Conservation (phyloP, 2,797 vertebrate species). For the Sebastes baramenuke region DNA sequence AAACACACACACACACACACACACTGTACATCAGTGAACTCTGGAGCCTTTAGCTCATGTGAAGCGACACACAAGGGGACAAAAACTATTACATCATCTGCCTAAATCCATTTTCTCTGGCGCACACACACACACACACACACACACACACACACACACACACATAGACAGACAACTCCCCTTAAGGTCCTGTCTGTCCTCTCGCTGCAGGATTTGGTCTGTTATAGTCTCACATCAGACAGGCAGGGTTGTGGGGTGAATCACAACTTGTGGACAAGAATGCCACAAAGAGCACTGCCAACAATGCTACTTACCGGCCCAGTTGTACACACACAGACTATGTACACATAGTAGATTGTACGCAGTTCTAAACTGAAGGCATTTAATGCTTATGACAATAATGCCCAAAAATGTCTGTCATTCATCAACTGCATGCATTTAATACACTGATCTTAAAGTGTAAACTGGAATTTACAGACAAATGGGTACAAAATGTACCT, state of each 20-base stretch:
- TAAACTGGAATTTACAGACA: neutral
- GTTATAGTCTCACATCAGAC: conserved; percentile 36
- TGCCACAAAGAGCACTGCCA: conserved; percentile 1
- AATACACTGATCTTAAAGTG: neutral
- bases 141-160: neutral
- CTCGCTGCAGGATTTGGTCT: conserved; percentile 10
- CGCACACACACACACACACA: neutral
- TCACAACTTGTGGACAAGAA: conserved; percentile 33
- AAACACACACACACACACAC: neutral
- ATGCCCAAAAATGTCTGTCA: neutral
- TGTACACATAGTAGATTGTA: neutral
- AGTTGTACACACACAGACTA: neutral
- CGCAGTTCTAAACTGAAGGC: neutral
- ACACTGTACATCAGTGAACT: conserved; percentile 13
- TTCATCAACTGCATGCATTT: neutral
- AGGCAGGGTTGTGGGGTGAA: conserved; percentile 36
- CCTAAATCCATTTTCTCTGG: conserved; percentile 47
- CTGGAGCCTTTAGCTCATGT: conserved; percentile 42
- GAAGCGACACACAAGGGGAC: conserved; percentile 33
- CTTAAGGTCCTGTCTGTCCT: too few species aligned
- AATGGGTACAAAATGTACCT: neutral
- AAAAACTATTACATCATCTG: conserved; percentile 60
- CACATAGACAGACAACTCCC: neutral
- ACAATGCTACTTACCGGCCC: neutral
- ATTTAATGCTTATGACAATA: neutral